Conservation (phyloP, 2,797 vertebrate genomes). For the Sebastolobus altivelis region DNA sequence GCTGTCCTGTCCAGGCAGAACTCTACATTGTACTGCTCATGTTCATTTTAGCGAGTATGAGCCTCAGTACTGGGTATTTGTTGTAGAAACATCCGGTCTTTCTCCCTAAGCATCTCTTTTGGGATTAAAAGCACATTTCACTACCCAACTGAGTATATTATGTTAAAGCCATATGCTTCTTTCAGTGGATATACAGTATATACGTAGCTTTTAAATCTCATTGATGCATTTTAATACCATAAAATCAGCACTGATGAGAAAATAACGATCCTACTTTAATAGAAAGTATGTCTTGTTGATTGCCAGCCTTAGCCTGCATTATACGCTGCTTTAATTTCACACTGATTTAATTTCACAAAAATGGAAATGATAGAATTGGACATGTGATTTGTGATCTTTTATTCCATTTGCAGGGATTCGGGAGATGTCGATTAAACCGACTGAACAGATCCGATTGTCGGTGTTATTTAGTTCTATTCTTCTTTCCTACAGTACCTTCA, state of each 20-base stretch:
- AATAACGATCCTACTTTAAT: background rate
- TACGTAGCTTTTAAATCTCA: background rate
- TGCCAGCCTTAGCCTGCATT: background rate
- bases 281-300: background rate
- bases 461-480: background rate
- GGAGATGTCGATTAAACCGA: background rate
- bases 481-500: background rate
- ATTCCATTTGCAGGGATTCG: conserved; percentile 12
- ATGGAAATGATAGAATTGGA: background rate
- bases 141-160: background rate
- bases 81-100: background rate
- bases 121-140: conserved; percentile 21
- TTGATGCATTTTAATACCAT: background rate
- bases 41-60: background rate
- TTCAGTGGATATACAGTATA: background rate
- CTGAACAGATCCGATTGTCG: background rate
- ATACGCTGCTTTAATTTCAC: background rate
- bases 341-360: conserved; percentile 13
- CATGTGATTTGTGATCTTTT: conserved; percentile 3
- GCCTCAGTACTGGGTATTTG: background rate
- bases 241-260: background rate
- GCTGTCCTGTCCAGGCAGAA: conserved; percentile 14
- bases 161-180: background rate
- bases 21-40: background rate
- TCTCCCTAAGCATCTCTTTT: background rate